A percentile compares a stretch with the other conserved stretches of the same genome.
Conservation (phyloP, 2,888 invertebrate genomes). For the Lasioglossum morio region DNA sequence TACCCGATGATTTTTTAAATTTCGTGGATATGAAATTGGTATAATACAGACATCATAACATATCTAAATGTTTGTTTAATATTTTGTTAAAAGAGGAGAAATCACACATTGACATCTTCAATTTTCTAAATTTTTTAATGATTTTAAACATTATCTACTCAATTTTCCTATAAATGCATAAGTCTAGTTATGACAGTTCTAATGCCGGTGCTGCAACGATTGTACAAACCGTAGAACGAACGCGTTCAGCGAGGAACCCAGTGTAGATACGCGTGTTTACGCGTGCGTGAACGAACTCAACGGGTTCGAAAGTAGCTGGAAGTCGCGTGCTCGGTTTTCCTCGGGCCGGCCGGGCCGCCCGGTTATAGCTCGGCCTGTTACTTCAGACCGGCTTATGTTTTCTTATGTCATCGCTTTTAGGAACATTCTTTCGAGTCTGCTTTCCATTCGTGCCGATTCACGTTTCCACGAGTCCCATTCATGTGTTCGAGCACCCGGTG, state of each 20-base stretch:
- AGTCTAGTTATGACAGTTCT: neutral
- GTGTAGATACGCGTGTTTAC: slow-evolving; percentile 28
- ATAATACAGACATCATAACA: too few relatives aligned
- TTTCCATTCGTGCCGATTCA: neutral
- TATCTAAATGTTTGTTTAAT: too few relatives aligned
- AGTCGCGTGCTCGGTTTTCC: slow-evolving; percentile 34
- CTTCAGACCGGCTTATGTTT: slow-evolving; percentile 1
- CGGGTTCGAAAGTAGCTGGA: slow-evolving; percentile 53
- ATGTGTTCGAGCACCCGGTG: neutral
- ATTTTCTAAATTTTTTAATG: too few relatives aligned
- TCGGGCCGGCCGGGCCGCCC: neutral
- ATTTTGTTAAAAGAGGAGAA: too few relatives aligned
- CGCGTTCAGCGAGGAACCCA: neutral
- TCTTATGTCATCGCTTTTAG: slow-evolving; percentile 31
- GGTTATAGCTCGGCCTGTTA: slow-evolving; percentile 22
- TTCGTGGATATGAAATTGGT: too few relatives aligned
- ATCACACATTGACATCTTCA: too few relatives aligned
- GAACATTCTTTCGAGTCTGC: neutral
- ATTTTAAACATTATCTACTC: too few relatives aligned
- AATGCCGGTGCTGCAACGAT: neutral
- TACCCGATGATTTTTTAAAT: too few relatives aligned
- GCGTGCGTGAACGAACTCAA: slow-evolving; percentile 48
- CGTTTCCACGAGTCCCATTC: slow-evolving; percentile 6
- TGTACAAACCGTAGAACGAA: neutral
- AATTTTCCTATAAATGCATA: too few relatives aligned